phyloP scores from a whole-genome alignment of 2,888 invertebrate genomes.

The Drosophila ochracea region DNA sequence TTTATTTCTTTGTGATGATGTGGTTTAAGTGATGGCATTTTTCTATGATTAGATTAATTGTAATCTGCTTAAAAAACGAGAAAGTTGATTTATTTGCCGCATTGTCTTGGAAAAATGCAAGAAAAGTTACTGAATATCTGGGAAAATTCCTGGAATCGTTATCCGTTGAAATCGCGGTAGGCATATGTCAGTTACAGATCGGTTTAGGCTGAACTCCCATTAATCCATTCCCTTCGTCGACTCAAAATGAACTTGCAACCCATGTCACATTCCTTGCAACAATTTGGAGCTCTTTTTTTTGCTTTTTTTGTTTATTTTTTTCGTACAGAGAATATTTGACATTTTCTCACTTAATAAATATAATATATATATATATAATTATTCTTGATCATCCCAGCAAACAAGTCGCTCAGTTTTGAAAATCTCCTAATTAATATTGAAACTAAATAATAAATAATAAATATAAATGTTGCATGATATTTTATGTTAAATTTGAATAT shows the following conservation, averaged over 20 bases:
- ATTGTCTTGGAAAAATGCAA: neutral
- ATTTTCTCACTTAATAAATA: neutral
- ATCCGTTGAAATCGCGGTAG: neutral
- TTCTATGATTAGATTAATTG: neutral
- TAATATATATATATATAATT: neutral
- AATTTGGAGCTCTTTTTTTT: slow-evolving; percentile 18
- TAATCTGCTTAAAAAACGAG: neutral
- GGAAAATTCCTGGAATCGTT: neutral
- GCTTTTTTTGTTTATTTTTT: neutral
- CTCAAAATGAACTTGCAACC: slow-evolving; percentile 10
- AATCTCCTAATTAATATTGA: neutral
- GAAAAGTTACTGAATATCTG: neutral
- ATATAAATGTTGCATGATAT: neutral
- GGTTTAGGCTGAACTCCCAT: neutral
- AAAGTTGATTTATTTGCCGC: neutral
- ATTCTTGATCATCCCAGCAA: neutral
- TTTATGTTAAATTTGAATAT: neutral
- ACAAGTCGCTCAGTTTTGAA: neutral
- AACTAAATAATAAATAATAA: neutral
- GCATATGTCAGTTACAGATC: slow-evolving; percentile 6
- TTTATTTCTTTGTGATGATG: neutral
- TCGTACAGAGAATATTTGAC: neutral
- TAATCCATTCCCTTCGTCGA: neutral
- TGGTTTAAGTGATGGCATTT: neutral
- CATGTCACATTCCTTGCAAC: slow-evolving; percentile 36